Conservation (phyloP, 2,113 vertebrate species). For the Synodontis membranacea region DNA sequence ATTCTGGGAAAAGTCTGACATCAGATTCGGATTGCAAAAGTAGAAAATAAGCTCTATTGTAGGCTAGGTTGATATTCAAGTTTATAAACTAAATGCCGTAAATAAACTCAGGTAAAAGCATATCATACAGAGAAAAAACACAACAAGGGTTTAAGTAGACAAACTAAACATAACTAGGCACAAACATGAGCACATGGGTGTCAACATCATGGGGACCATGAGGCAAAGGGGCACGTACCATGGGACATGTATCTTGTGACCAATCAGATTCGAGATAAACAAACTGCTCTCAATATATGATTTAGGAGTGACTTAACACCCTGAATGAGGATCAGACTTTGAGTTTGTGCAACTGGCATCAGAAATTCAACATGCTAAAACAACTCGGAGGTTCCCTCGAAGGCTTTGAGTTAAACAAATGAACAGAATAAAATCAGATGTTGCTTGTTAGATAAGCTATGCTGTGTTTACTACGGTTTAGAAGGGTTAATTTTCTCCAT, state of each 20-base stretch:
- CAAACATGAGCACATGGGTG: background rate
- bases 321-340: background rate
- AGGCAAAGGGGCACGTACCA: background rate
- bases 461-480: background rate
- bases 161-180: background rate
- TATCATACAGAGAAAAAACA: background rate
- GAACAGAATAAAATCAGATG: background rate
- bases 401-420: background rate
- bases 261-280: background rate
- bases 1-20: conserved; percentile 39
- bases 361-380: background rate
- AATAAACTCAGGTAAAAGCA: too few species aligned
- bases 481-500: background rate
- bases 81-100: background rate
- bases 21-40: background rate
- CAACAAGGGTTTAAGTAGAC: background rate
- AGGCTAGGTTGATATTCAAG: background rate
- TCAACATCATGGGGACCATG: background rate
- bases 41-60: background rate
- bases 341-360: background rate
- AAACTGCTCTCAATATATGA: background rate
- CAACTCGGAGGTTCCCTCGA: background rate
- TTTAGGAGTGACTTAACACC: background rate
- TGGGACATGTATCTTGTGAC: background rate
- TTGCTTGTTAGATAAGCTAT: background rate